phyloP scores from a whole-genome alignment of 2,113 vertebrate species.

The Illadopsis cleaveri region DNA sequence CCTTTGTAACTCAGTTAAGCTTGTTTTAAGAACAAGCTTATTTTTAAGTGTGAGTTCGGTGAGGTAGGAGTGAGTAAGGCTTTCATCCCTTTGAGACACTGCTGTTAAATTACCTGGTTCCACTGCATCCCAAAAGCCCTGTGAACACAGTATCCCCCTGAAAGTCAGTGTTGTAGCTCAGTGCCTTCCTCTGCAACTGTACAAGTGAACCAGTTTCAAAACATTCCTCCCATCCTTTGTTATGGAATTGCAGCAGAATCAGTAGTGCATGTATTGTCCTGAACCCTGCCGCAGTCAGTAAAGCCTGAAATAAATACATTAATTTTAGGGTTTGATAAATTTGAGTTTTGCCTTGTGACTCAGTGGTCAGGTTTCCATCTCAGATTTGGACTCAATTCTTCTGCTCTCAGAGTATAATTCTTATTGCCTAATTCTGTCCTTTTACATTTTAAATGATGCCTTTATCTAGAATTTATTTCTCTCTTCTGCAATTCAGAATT shows the following conservation, averaged over 20 bases:
- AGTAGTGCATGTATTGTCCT: background rate
- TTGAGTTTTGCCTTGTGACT: background rate
- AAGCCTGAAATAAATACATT: background rate
- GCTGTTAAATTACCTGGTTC: background rate
- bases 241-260: background rate
- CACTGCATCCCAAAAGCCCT: background rate
- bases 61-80: background rate
- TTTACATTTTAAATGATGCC: background rate
- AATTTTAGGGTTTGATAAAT: background rate
- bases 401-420: background rate
- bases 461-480: constrained; percentile 21
- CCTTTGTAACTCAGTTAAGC: background rate
- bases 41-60: background rate
- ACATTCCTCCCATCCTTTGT: background rate
- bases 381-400: background rate
- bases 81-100: background rate
- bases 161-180: background rate
- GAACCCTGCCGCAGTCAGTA: background rate
- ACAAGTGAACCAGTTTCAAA: background rate
- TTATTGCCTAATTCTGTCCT: background rate
- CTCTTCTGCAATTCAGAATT: background rate
- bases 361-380: background rate
- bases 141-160: background rate
- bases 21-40: background rate
- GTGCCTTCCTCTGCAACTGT: background rate